Conservation (phyloP, 2,113 vertebrate genomes). For the Pongo pygmaeus region DNA sequence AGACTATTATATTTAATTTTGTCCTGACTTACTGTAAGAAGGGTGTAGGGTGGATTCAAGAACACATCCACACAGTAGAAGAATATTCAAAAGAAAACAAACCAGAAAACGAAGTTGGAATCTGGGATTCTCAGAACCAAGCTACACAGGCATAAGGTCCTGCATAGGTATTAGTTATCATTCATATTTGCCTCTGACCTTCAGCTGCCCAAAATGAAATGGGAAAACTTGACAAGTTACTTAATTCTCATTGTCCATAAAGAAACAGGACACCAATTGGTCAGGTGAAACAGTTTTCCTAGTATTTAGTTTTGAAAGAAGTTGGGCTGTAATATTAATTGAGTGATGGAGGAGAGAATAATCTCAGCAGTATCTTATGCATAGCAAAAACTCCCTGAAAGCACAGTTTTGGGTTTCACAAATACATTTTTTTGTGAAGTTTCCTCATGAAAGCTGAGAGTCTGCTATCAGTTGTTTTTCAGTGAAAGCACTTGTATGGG, state of each 20-base stretch:
- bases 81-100: background rate
- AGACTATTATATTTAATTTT: background rate
- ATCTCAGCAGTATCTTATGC: background rate
- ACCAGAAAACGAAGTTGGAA: background rate
- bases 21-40: background rate
- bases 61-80: background rate
- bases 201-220: conserved; percentile 17
- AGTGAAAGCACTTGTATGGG: background rate
- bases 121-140: background rate
- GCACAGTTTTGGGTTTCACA: background rate
- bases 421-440: background rate
- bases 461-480: background rate
- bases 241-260: background rate
- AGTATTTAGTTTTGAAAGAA: background rate
- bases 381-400: background rate
- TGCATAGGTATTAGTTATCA: background rate
- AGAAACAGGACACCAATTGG: background rate
- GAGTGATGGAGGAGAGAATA: background rate
- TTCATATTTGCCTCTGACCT: conserved; percentile 1
- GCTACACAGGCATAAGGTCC: background rate
- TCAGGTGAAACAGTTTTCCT: conserved; percentile 1
- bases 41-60: background rate
- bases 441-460: background rate
- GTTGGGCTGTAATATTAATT: background rate
- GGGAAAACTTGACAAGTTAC: background rate